phyloP scores from a whole-genome alignment of 1,140 invertebrate species.

The Drosophila mayri region DNA sequence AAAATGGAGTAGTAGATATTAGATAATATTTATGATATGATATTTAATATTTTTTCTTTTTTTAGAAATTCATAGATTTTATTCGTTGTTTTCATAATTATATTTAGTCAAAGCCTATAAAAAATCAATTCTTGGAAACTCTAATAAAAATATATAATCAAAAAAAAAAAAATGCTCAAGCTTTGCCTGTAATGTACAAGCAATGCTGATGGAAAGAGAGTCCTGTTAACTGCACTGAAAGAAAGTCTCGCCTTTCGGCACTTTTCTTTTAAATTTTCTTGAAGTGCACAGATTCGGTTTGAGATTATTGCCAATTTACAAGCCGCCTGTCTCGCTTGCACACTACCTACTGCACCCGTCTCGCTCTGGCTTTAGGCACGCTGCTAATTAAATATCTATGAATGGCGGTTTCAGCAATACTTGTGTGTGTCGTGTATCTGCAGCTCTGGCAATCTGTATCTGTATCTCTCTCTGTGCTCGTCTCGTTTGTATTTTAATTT shows the following conservation, averaged over 20 bases:
- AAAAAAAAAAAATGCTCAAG: no score
- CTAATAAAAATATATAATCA: no score
- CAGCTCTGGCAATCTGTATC: constrained; percentile 16
- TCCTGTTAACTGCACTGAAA: no score
- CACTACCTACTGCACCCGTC: background rate
- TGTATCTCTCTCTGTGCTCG: constrained; percentile 3
- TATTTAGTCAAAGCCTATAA: no score
- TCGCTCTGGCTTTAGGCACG: constrained; percentile 32
- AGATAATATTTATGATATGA: background rate
- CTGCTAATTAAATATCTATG: constrained; percentile 84
- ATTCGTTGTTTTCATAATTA: no score
- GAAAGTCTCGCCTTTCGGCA: no score
- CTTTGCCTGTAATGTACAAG: no score
- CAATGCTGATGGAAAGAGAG: no score
- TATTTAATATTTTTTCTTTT: background rate
- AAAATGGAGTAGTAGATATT: background rate
- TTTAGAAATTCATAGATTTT: background rate
- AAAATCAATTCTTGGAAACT: no score
- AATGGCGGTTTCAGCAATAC: constrained; percentile 73
- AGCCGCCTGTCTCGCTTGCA: constrained; percentile 19
- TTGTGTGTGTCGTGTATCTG: constrained; percentile 14
- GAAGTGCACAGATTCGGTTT: constrained; percentile 39
- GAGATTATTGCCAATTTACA: constrained; percentile 73
- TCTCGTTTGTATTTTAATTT: constrained; percentile 76
- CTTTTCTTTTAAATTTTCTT: background rate